phyloP scores from a whole-genome alignment of 1,140 invertebrate species.

The Camponotus vicinus region DNA sequence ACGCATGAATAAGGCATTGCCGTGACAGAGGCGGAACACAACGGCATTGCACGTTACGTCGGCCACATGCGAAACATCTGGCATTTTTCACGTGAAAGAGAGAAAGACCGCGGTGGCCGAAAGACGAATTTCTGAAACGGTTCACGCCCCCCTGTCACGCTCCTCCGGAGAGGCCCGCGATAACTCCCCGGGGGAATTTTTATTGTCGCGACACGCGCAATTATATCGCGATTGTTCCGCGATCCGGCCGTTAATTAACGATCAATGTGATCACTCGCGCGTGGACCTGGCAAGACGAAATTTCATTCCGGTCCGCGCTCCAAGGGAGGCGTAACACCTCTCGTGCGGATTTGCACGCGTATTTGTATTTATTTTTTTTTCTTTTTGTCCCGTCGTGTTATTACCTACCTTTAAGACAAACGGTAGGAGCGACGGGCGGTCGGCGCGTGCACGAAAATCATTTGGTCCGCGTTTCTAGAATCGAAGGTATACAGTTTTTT shows the following conservation, averaged over 20 bases:
- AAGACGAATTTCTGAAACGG: conserved; percentile 84
- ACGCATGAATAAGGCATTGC: conserved; percentile 72
- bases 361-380: neutral
- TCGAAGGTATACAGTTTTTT: neutral
- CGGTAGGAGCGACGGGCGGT: neutral
- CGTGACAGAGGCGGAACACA: conserved; percentile 72
- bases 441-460: conserved; percentile 17
- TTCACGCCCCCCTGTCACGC: conserved; percentile 85
- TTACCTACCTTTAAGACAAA: conserved; percentile 17
- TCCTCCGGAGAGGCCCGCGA: conserved; percentile 73
- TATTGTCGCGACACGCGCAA: conserved; percentile 82
- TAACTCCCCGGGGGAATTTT: conserved; percentile 79
- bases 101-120: conserved; percentile 77
- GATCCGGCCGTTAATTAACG: conserved; percentile 82
- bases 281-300: conserved; percentile 56
- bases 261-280: conserved; percentile 83
- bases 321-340: conserved; percentile 36
- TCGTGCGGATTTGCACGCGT: conserved; percentile 25
- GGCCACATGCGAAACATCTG: conserved; percentile 86
- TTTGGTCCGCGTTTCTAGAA: neutral
- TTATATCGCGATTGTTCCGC: conserved; percentile 82
- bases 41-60: conserved; percentile 73
- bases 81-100: conserved; percentile 86
- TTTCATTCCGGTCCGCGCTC: neutral
- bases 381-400: conserved; percentile 1